Evolutionary conservation across 2,888 invertebrate genomes (phyloP), one percentile per base, ranked within the genome.

Genomic region (Drosophila paracracens): DNA sequence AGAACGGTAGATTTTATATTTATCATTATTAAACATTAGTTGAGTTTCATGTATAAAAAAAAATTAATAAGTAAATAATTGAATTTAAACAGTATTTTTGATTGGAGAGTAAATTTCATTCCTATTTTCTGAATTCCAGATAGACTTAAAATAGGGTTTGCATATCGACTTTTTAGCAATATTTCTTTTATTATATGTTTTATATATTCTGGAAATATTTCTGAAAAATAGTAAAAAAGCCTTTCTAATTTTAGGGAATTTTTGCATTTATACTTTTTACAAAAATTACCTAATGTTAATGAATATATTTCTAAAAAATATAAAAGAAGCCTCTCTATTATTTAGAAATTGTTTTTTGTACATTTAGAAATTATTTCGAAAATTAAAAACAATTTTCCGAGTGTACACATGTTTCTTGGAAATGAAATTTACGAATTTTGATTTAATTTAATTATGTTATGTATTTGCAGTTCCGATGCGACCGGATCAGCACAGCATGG

Each of bases 391-490:
- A 13, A 13, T 21, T 46, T 46, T 46, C 16, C 8, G 18, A 6
- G 29, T 66, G 35, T 33, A 31, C 8, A 1, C 21, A 33, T 51
- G 33, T 63, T 38, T 40, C 46, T 52, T 70, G 64, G 52, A 71
- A 63, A 57, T 27, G 38, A 36, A 68, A 68, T 62, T 56, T 43
- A 48, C 56, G 51, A 63, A 74, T 62, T 70, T 71, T 40, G n/a
- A 57, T 60, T 60, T 53, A 25, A 51, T 18, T 21, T 43, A n/a
- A 46, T n/a, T 61, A n/a, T 51, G 50, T 59, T 8, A 8, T 16
- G 16, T 27, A 35, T 35, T 83, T 87, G 59, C 93, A 93, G 92
- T 92, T 60, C 70, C 83, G 81, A 74, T 94, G 94, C 94, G 89
- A 91, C 93, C 91, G 94, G 94, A 90, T 79, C 43, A 35, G 33